Conservation (phyloP, 2,797 vertebrate genomes). For the Amphiprion clarkii region DNA sequence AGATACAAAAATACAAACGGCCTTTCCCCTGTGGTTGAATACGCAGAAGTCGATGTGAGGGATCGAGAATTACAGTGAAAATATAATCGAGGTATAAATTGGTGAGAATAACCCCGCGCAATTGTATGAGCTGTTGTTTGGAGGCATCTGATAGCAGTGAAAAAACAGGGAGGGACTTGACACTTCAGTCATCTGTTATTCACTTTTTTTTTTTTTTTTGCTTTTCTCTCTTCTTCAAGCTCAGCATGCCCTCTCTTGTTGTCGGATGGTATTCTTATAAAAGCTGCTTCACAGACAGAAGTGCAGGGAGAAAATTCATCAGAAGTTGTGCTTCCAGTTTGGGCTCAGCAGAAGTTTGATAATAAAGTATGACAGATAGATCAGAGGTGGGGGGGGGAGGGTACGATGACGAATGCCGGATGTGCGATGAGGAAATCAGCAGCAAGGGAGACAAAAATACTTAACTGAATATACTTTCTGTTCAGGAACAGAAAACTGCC, state of each 20-base stretch:
- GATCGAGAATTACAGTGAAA: slow-evolving; percentile 56
- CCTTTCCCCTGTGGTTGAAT: slow-evolving; percentile 37
- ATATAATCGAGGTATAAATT: slow-evolving; percentile 55
- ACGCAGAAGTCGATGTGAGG: slow-evolving; percentile 55
- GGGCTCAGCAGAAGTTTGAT: slow-evolving; percentile 60
- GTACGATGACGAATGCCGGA: slow-evolving; percentile 62
- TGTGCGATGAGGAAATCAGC: slow-evolving; percentile 76
- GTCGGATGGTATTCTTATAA: slow-evolving; percentile 5
- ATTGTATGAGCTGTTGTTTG: slow-evolving; percentile 17
- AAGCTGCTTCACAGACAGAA: slow-evolving; percentile 39
- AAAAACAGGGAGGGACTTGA: slow-evolving; percentile 39
- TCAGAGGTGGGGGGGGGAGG: background rate
- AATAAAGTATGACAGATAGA: slow-evolving; percentile 54
- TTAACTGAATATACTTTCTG: slow-evolving; percentile 55
- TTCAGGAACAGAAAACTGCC: slow-evolving; percentile 41
- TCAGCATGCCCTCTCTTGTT: slow-evolving; percentile 16
- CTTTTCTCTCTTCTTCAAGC: slow-evolving; percentile 21
- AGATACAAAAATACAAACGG: slow-evolving; percentile 55
- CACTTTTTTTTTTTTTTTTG: slow-evolving; percentile 5
- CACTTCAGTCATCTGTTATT: slow-evolving; percentile 41
- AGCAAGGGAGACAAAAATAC: slow-evolving; percentile 66
- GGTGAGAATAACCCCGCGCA: slow-evolving; percentile 37
- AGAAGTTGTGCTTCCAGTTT: slow-evolving; percentile 56
- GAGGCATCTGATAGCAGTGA: slow-evolving; percentile 28
- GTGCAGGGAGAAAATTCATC: slow-evolving; percentile 24